Percentiles rank a stretch among this genome's conserved stretches.
These are phyloP conservation scores for Ahaetulla prasina DNA, from an alignment of 2,113 vertebrate species.

Conservation along the genomic window DNA sequence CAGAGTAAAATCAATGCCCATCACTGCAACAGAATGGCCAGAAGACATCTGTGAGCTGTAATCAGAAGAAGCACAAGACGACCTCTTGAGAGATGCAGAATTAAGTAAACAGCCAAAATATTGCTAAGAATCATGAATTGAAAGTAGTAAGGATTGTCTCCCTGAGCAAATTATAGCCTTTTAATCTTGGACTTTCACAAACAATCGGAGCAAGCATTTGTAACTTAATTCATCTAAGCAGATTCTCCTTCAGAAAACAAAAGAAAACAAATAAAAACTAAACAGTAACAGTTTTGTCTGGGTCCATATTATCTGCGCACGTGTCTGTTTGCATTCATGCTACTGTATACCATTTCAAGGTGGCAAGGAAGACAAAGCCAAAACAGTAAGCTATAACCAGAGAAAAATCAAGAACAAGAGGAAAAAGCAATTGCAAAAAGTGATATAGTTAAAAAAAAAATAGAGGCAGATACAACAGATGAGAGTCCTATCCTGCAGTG, in stretches of 20 bases:
- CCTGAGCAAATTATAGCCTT: not conserved
- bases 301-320: not conserved
- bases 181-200: not conserved
- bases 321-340: not conserved
- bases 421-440: not conserved
- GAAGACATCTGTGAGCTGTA: conserved; percentile 80
- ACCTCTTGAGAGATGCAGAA: not conserved
- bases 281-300: not conserved
- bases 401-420: not conserved
- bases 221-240: not conserved
- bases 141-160: not conserved
- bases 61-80: not conserved
- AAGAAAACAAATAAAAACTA: not conserved
- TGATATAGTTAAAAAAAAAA: not conserved
- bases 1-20: conserved; percentile 97
- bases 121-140: not conserved
- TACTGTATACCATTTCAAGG: not conserved
- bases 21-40: conserved; percentile 91
- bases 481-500: not conserved
- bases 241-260: not conserved
- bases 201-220: not conserved
- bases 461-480: not conserved
- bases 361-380: not conserved
- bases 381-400: not conserved
- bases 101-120: not conserved